Evolutionary conservation across 2,888 invertebrate genomes (phyloP), one percentile per base, ranked within the genome.

Genomic region (Spilarctia lutea): DNA sequence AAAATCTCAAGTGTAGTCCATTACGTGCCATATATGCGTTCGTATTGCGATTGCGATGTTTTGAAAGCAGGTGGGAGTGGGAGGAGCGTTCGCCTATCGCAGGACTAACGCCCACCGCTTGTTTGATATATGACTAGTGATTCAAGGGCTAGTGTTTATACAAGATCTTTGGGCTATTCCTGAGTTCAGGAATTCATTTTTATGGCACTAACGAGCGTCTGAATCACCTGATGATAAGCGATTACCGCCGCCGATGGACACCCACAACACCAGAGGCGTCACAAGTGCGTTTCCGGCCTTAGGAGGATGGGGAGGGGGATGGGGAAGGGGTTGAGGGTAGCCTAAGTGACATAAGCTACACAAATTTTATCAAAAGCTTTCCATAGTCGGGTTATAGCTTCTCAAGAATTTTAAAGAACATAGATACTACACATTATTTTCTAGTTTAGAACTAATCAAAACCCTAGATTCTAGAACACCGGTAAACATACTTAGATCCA

Each of bases 61-160:
- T 80, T 72, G 78, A 81, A 79, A 78, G 65, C 33, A 52, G 16
- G 82, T 81, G 74, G 60, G 27, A 77, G 87, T 87, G 86, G 87
- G 87, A 79, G 86, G 75, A 76, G 79, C 80, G 80, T 87, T 85
- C 83, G 84, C 84, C 82, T 85, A 87, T 84, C 85, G 27, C 48
- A 75, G 63, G 65, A 83, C 79, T 78, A 76, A 87, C 86, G 82
- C 87, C 86, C 81, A 87, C 85, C 71, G 65, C 33, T 63, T 60
- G 75, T 76, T 70, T 82, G 79, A 82, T 79, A 82, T 85, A 82
- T 84, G 71, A 76, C 81, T 75, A 68, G 70, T 72, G 75, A 69
- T 60, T 65, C 78, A 63, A 75, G 75, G 78, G 79, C 69, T 52
- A 52, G 42, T 35, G 20, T 56, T 39, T 18, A 16, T 11, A 33